A percentile compares a stretch with the other conserved stretches of the same genome.
Evolutionary conservation across 2,888 invertebrate species (phyloP).

Genomic region (Cantharis nigra): DNA sequence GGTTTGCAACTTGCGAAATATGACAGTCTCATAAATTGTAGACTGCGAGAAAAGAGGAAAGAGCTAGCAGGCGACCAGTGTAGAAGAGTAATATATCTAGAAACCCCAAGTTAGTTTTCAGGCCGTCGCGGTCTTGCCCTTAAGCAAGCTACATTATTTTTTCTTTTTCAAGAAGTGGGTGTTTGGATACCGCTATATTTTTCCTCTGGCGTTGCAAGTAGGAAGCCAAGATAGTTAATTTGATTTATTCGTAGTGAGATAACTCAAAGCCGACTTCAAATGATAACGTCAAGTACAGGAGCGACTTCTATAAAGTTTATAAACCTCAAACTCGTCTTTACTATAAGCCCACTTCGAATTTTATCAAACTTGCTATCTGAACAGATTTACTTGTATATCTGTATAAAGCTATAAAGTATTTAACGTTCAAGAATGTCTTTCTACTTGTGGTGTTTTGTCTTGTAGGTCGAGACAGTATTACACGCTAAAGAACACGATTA

Average conservation of each 20-base stretch:
- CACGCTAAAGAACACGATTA: conserved; percentile 55
- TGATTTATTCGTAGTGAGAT: conserved; percentile 52
- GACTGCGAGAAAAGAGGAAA: conserved; percentile 50
- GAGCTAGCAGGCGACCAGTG: conserved; percentile 53
- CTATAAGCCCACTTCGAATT: conserved; percentile 42
- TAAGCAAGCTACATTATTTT: conserved; percentile 49
- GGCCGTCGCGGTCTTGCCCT: conserved; percentile 48
- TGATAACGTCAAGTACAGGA: conserved; percentile 54
- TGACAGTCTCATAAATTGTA: conserved; percentile 63
- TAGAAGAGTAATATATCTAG: conserved; percentile 47
- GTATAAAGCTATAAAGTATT: conserved; percentile 49
- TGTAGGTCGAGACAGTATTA: conserved; percentile 53
- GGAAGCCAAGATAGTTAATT: conserved; percentile 44
- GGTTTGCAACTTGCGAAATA: conserved; percentile 64
- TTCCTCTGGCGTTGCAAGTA: conserved; percentile 45
- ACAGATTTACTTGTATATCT: conserved; percentile 33
- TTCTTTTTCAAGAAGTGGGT: conserved; percentile 47
- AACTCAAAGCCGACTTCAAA: conserved; percentile 47
- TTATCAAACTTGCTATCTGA: conserved; percentile 46
- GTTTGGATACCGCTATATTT: conserved; percentile 49
- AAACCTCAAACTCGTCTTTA: conserved; percentile 46
- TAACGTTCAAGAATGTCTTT: conserved; percentile 44
- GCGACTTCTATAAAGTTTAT: conserved; percentile 51
- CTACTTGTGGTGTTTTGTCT: conserved; percentile 42
- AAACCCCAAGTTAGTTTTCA: conserved; percentile 38